Evolutionary conservation across 1,140 invertebrate genomes (phyloP).

Genomic region (Chionoecetes opilio): DNA sequence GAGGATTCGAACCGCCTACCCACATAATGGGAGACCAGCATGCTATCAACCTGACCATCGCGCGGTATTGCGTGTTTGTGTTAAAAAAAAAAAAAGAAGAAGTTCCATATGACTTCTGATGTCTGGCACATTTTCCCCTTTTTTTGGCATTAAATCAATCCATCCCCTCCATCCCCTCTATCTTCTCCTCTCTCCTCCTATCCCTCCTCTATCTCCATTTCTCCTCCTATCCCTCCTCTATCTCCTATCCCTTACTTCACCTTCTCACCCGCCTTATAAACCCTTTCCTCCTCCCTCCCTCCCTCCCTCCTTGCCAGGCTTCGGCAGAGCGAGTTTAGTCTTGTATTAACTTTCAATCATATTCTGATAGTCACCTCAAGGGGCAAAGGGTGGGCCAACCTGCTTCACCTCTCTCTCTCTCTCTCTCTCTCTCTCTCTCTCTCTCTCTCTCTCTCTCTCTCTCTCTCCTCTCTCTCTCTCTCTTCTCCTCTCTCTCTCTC

Average conservation of each 20-base stretch:
- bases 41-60: too few relatives aligned
- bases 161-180: too few relatives aligned
- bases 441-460: constrained; percentile 27
- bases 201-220: neutral
- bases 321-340: neutral
- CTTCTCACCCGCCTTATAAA: neutral
- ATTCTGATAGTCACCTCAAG: neutral
- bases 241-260: neutral
- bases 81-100: too few relatives aligned
- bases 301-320: neutral
- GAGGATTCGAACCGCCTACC: too few relatives aligned
- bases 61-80: too few relatives aligned
- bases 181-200: too few relatives aligned
- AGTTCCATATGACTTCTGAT: too few relatives aligned
- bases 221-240: neutral
- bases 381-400: neutral
- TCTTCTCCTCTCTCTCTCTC: too few relatives aligned
- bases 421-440: constrained; percentile 27
- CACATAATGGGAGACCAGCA: too few relatives aligned
- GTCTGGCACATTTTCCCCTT: too few relatives aligned
- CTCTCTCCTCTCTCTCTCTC: neutral
- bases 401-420: neutral
- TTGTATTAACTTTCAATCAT: neutral
- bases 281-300: neutral
- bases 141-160: too few relatives aligned